Base-by-base conservation (phyloP, 2,113 vertebrate species). In the Zosterops pallidus region DNA sequence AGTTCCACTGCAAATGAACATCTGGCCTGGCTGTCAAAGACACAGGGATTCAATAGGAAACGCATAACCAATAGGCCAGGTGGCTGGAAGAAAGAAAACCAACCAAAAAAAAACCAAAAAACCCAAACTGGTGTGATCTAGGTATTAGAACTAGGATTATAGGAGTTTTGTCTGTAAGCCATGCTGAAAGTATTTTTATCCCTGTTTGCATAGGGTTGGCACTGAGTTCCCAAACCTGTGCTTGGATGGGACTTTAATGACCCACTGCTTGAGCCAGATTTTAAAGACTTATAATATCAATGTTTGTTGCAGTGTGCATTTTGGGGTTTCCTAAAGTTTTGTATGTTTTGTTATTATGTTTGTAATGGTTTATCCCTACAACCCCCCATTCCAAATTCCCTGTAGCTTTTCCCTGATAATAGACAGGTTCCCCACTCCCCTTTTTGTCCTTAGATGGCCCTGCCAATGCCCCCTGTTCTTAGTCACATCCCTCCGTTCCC, bases 21-120 rank as follows among this genome's bases (percentile, higher is more conserved):
- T 23, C 69, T 84, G 89, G 18, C 21, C 60, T 84, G 81, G 20
- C 22, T 79, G 35, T 56, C 62, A 86, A 64, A 91, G 56, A 42
- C 17, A 60, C 14, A n/a, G 16, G 16, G 11, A 20, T 63, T 22
- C 24, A 70, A 35, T 4, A 47, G 23, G 17, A 81, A 70, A 74
- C 9, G 9, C 0, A 2, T 20, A 47, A 68, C 5, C 0, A 4
- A 4, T 5, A 71, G 42, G 8, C 16, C 39, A n/a, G 8, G 14
- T 55, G 37, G 8, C 37, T 72, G 19, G 6, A 37, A 42, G 31
- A 14, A 31, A 49, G 17, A 53, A 47, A 68, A 42, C 16, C 25
- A 56, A 55, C 3, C 9, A 1, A 64, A 1, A 2, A 49, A 55
- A 1, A 35, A 7, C 35, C 3, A 53, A 55, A 86, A 53, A 1